Evolutionary conservation across 1,140 invertebrate species (phyloP).

Genomic region (Zaprionus gabonicus): DNA sequence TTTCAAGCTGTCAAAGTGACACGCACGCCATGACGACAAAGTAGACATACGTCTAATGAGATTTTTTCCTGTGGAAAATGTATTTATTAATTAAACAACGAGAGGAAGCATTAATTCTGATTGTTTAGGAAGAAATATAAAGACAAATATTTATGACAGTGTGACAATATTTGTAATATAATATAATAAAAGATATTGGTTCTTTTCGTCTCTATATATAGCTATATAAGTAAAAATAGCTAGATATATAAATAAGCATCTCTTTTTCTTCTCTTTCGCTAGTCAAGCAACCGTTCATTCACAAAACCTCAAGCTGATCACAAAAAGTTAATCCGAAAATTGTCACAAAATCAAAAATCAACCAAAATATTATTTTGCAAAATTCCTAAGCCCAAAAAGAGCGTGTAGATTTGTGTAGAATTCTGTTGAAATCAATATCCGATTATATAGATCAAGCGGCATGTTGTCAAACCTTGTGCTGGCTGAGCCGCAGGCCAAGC

Average conservation of each 20-base stretch:
- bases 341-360: slow-evolving; percentile 78
- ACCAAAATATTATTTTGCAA: slow-evolving; percentile 74
- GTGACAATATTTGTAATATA: neutral
- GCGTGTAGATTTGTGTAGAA: slow-evolving; percentile 7
- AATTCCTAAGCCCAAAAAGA: slow-evolving; percentile 38
- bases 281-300: slow-evolving; percentile 24
- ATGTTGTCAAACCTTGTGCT: slow-evolving; percentile 77
- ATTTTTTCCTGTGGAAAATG: slow-evolving; percentile 25
- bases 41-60: slow-evolving; percentile 32
- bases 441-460: slow-evolving; percentile 77
- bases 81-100: slow-evolving; percentile 4
- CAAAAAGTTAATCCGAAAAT: slow-evolving; percentile 77
- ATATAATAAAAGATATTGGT: neutral
- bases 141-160: too few relatives aligned
- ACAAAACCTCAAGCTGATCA: slow-evolving; percentile 41
- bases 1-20: slow-evolving; percentile 18
- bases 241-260: too few relatives aligned
- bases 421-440: slow-evolving; percentile 71
- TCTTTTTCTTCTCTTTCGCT: too few relatives aligned
- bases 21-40: slow-evolving; percentile 21
- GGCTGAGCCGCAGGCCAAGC: slow-evolving; percentile 72
- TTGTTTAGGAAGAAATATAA: neutral
- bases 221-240: too few relatives aligned
- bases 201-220: too few relatives aligned
- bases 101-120: neutral